Evolutionary conservation across 2,888 invertebrate species (phyloP), one percentile per base, ranked within the genome.

Genomic region (Stegophylla sp.): DNA sequence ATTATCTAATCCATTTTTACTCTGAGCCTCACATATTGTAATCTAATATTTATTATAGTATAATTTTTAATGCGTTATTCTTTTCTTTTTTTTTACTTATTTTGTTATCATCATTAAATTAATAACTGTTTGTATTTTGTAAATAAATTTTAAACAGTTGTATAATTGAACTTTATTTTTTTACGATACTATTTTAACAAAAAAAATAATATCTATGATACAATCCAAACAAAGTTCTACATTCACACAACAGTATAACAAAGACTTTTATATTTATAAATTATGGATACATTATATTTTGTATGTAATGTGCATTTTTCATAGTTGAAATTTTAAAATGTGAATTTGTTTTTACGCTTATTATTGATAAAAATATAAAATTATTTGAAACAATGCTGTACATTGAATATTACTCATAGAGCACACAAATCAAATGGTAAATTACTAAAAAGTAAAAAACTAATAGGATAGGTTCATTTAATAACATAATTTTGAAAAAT

Each of bases 1-100:
- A 34, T 66, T 66, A 48, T 17, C 34, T 51, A 64, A 64, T 64
- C 51, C 75, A 75, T 77, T 77, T 77, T 59, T 67, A 77, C 56
- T 67, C 76, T 67, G 76, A 67, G 28, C 76, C 76, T 77, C 67
- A 56, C 67, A 77, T 67, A 43, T 56, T 75, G 45, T 67, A 67
- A 28, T 56, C 28, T 59, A 66, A 67, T 67, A 76, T 56, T 63
- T n/a, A n/a, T 43, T 59, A 45, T 59, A 59, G 26, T 34, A 76
- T 66, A 66, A 67, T 76, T 66, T 53, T 53, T 53, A 67, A 26
- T 67, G 10, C n/a, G 23, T 64, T 53, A 53, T 51, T 51, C 23
- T 72, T 72, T 20, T 64, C 34, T n/a, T 34, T n/a, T 56, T 41
- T 43, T 51, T 23, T 51, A 23, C 64, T 66, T 61, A 61, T 61